phyloP scores from a whole-genome alignment of 2,797 vertebrate species.

The Lagothrix lagotricha region DNA sequence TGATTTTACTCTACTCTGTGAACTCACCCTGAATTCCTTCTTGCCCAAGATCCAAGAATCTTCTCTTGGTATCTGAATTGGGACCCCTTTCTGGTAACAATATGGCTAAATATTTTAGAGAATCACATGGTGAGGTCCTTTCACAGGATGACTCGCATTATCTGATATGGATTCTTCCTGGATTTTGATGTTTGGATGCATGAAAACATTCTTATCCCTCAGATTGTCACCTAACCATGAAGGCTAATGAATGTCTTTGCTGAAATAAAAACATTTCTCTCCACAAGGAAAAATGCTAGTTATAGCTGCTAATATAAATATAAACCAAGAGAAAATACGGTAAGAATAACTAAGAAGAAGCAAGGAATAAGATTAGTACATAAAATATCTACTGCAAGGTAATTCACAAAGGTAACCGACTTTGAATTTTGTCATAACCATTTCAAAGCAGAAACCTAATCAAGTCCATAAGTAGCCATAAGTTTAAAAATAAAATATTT shows the following conservation, averaged over 20 bases:
- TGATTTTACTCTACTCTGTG: not conserved
- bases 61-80: not conserved
- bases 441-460: not conserved
- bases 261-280: not conserved
- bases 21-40: not conserved
- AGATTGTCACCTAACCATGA: not conserved
- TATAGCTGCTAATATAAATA: not conserved
- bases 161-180: not conserved
- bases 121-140: not conserved
- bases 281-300: not conserved
- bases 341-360: not conserved
- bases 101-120: not conserved
- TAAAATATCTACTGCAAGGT: not conserved
- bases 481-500: not conserved
- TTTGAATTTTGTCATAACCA: not conserved
- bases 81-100: not conserved
- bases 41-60: not conserved
- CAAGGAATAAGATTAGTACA: not conserved
- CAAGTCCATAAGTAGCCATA: not conserved
- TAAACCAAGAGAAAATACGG: not conserved
- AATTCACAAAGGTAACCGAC: not conserved
- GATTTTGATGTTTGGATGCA: not conserved
- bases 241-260: not conserved
- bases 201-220: not conserved
- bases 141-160: not conserved